Percentiles rank a stretch among this genome's conserved stretches.
These are phyloP conservation scores for Scylla paramamosain DNA, from an alignment of 1,140 invertebrate species.

Conservation along the genomic window DNA sequence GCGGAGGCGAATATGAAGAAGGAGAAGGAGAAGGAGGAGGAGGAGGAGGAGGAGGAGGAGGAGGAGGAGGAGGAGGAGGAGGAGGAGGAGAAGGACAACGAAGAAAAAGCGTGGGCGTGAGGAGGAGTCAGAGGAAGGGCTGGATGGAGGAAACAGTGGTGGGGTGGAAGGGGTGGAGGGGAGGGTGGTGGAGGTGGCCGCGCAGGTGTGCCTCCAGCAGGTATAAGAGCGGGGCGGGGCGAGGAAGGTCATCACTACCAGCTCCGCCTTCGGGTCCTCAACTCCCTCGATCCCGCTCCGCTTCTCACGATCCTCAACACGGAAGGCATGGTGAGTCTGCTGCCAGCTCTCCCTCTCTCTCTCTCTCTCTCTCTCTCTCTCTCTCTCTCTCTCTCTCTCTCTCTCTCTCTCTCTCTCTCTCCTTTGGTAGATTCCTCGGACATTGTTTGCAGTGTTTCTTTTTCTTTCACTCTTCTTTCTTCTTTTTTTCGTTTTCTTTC, in stretches of 20 bases:
- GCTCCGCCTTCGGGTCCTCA: neutral
- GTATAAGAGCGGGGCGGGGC: conserved; percentile 39
- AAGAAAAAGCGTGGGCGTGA: conserved; percentile 24
- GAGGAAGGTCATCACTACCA: neutral
- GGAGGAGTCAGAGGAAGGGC: neutral
- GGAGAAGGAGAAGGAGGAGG: neutral
- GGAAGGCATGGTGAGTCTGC: neutral
- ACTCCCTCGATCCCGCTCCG: neutral
- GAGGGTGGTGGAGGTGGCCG: neutral
- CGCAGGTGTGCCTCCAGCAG: neutral
- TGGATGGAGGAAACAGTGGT: neutral
- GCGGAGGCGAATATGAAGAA: neutral
- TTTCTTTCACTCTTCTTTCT: neutral
- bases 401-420: neutral
- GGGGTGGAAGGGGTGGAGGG: neutral
- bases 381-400: neutral
- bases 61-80: neutral
- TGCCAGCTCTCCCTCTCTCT: neutral
- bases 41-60: neutral
- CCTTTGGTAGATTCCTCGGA: neutral
- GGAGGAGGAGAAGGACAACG: neutral
- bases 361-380: neutral
- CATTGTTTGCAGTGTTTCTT: neutral
- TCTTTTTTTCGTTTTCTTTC: neutral
- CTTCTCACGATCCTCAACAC: neutral